Conservation (phyloP, 2,888 invertebrate species). For the Graphium colonna region DNA sequence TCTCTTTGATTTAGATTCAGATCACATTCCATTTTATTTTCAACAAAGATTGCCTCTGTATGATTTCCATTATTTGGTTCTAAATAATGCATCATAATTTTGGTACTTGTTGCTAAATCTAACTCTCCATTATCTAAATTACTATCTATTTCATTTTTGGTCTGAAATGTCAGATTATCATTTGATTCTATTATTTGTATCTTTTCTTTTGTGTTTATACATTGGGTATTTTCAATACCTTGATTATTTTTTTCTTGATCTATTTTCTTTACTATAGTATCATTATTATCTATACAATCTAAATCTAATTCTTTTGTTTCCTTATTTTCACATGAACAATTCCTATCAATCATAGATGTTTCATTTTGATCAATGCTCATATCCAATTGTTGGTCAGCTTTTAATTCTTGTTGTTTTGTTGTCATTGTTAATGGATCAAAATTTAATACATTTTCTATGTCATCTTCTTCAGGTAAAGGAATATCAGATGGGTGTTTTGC, state of each 20-base stretch:
- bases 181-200: background rate
- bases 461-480: slow-evolving; percentile 52
- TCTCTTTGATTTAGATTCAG: background rate
- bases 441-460: slow-evolving; percentile 36
- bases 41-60: background rate
- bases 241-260: background rate
- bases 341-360: background rate
- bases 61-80: background rate
- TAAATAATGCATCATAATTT: background rate
- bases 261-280: background rate
- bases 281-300: background rate
- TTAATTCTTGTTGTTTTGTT: background rate
- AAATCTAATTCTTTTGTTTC: background rate
- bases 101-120: slow-evolving; percentile 8
- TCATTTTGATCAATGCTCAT: background rate
- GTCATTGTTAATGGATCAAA: background rate
- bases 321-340: background rate
- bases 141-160: too few species aligned
- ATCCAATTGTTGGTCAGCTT: background rate
- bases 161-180: background rate
- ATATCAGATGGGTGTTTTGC: slow-evolving; percentile 36
- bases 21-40: background rate
- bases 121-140: background rate
- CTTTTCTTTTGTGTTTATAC: background rate
- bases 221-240: background rate